A percentile compares a stretch with the other conserved stretches of the same genome.
phyloP scores from a whole-genome alignment of 2,113 vertebrate species.

The Sander lucioperca region DNA sequence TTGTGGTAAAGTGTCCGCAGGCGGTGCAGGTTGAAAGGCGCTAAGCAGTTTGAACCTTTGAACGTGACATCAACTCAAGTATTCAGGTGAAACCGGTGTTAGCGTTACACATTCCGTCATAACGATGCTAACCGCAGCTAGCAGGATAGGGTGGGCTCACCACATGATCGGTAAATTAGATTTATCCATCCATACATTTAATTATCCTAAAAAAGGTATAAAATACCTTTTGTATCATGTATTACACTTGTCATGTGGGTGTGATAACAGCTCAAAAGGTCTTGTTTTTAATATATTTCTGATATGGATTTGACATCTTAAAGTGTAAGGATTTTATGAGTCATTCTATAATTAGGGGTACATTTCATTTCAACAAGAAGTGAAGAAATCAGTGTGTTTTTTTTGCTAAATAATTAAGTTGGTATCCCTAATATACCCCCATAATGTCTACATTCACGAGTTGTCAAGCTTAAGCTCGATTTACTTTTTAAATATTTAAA shows the following conservation, averaged over 20 bases:
- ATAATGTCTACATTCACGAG: too few species aligned
- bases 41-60: constrained; percentile 10
- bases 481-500: too few species aligned
- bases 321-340: too few species aligned
- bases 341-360: too few species aligned
- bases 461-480: too few species aligned
- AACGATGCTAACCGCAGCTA: constrained; percentile 24
- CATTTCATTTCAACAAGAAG: too few species aligned
- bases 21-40: constrained; percentile 5
- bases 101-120: not conserved
- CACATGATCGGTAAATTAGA: constrained; percentile 20
- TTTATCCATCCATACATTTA: not conserved
- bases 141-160: constrained; percentile 1
- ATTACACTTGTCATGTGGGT: not conserved
- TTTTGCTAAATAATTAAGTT: too few species aligned
- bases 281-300: not conserved
- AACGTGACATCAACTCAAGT: constrained; percentile 15
- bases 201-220: not conserved
- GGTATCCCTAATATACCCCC: too few species aligned
- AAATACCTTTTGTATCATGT: too few species aligned
- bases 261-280: not conserved
- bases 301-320: too few species aligned
- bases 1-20: constrained; percentile 7
- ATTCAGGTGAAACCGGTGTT: not conserved
- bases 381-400: too few species aligned